These are phyloP conservation scores for Parauchenoglanis ngamensis DNA, from an alignment of 2,797 vertebrate species.

Conservation along the genomic window DNA sequence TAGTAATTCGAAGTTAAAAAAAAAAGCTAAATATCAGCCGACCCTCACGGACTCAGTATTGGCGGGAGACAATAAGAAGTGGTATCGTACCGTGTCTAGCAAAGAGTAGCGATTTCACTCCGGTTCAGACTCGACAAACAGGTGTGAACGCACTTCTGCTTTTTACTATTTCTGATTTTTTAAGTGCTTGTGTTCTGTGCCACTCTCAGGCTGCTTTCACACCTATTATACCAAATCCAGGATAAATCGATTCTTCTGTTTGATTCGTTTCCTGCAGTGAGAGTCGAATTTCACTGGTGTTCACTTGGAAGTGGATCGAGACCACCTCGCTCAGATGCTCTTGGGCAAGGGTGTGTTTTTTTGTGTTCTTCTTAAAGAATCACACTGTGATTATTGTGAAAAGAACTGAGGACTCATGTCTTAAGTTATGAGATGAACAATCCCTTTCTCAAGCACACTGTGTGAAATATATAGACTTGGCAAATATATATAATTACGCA, in stretches of 20 bases:
- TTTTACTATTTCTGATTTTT: too few relatives aligned
- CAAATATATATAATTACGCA: slow-evolving; percentile 14
- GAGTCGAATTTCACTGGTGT: background rate
- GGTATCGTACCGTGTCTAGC: too few relatives aligned
- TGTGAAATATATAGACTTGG: background rate
- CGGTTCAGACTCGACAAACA: too few relatives aligned
- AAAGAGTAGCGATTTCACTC: too few relatives aligned
- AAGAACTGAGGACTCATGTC: background rate
- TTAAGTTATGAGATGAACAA: background rate
- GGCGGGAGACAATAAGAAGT: too few relatives aligned
- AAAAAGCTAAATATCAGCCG: too few relatives aligned
- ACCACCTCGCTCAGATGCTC: background rate
- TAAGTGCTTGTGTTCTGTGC: too few relatives aligned
- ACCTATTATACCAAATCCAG: background rate
- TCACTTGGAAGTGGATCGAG: background rate
- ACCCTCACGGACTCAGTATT: too few relatives aligned
- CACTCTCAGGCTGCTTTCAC: background rate
- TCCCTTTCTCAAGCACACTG: background rate
- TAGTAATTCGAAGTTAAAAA: too few relatives aligned
- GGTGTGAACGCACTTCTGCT: too few relatives aligned
- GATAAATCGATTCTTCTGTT: background rate
- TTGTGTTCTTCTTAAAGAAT: too few relatives aligned
- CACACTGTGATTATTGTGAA: background rate
- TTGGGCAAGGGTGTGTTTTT: background rate
- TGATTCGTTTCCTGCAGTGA: background rate